Conservation (phyloP, 2,888 invertebrate genomes). For the Napeogenes sylphis region DNA sequence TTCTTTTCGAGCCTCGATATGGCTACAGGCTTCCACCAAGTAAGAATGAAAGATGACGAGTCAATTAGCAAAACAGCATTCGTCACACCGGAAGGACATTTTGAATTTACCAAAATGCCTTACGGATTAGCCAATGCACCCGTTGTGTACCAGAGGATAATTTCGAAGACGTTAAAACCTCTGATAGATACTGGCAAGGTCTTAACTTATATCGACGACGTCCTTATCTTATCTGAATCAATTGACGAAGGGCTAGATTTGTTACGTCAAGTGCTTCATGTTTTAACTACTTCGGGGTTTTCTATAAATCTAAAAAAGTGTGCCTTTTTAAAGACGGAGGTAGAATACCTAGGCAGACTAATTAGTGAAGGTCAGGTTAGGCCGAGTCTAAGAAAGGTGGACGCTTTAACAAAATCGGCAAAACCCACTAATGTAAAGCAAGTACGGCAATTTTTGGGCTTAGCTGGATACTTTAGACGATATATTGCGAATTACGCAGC, state of each 20-base stretch:
- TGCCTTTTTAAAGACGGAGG: slow-evolving; percentile 5
- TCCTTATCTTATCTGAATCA: background rate
- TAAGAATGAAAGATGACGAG: too few relatives aligned
- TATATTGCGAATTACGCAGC: slow-evolving; percentile 2
- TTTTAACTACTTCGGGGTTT: slow-evolving; percentile 3
- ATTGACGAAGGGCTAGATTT: slow-evolving; percentile 6
- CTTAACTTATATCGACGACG: slow-evolving; percentile 9
- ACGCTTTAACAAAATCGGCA: slow-evolving; percentile 5
- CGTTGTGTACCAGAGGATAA: slow-evolving; percentile 16
- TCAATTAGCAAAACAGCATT: too few relatives aligned
- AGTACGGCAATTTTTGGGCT: slow-evolving; percentile 10
- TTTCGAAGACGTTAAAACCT: slow-evolving; percentile 11
- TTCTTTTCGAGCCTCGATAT: too few relatives aligned
- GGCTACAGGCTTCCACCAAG: too few relatives aligned
- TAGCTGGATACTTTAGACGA: slow-evolving; percentile 12
- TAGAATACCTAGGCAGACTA: slow-evolving; percentile 14
- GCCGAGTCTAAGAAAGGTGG: background rate
- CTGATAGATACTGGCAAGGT: slow-evolving; percentile 14
- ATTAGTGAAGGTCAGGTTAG: slow-evolving; percentile 9
- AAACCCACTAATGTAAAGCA: slow-evolving; percentile 8
- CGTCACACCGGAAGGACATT: too few relatives aligned
- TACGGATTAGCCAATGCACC: slow-evolving; percentile 26
- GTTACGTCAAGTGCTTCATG: slow-evolving; percentile 5
- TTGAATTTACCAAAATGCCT: slow-evolving; percentile 24
- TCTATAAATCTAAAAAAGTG: slow-evolving; percentile 17